Base-by-base conservation (phyloP, 2,113 vertebrate species). In the Chitala chitala region DNA sequence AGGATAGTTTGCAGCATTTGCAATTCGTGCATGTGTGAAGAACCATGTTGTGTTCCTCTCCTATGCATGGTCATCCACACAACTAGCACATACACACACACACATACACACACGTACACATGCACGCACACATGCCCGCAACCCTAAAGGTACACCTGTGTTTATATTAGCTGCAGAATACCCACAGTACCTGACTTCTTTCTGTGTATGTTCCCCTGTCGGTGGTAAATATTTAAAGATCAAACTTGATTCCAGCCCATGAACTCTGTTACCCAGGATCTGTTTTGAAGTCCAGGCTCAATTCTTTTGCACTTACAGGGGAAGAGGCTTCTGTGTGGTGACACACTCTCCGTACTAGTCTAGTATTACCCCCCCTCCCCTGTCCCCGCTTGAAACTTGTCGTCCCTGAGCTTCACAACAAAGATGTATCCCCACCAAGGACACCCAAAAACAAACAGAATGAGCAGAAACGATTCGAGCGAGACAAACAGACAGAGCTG, bases 271-370 rank as follows among this genome's bases (percentile, higher is more conserved):
- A 78, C 75, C 48, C 77, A 15, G 65, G 65, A 13, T 40, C 66
- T 65, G 70, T 75, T 86, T 86, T 87, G 79, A 85, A 78, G 80
- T 83, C 71, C 73, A 70, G 40, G 58, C 79, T 77, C 69, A 77
- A 72, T 76, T 84, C 82, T 75, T 29, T 55, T 54, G 26, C 31
- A 40, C 58, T 46, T 54, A 4, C 73, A 63, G 56, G 24, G 69
- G 69, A 22, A 38, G 51, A 55, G 33, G 15, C 75, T 71, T 70
- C 73, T 71, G 58, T 68, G 71, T n/a, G 79, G 76, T 71, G 74
- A 73, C 75, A 24, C 31, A 10, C 17, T n/a, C n/a, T n/a, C n/a
- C n/a, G n/a, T n/a, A n/a, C n/a, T n/a, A n/a, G n/a, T n/a, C n/a
- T n/a, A n/a, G n/a, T n/a, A n/a, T n/a, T n/a, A n/a, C 50, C 20